A percentile compares a stretch with the other conserved stretches of the same genome.
These are phyloP conservation scores for Byasa hedistus DNA, from an alignment of 2,888 invertebrate species.

Conservation along the genomic window DNA sequence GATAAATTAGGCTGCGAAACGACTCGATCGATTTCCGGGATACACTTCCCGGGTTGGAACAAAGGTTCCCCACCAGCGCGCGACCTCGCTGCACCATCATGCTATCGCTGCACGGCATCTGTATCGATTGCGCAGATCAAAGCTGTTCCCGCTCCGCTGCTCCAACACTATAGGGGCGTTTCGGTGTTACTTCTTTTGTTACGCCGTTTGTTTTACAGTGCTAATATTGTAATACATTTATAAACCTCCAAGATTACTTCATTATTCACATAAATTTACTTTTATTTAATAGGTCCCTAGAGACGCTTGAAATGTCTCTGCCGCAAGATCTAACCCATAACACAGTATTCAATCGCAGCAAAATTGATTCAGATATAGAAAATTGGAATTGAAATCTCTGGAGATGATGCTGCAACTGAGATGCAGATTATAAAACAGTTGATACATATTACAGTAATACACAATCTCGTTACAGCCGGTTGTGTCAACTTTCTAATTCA, in stretches of 20 bases:
- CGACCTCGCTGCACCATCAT: slow-evolving; percentile 20
- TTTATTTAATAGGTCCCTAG: no score
- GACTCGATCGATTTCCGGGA: slow-evolving; percentile 51
- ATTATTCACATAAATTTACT: no score
- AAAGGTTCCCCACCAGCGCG: slow-evolving; percentile 26
- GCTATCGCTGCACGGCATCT: neutral
- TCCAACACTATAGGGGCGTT: slow-evolving; percentile 1
- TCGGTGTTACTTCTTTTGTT: slow-evolving; percentile 8
- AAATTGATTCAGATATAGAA: no score
- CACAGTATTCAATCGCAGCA: no score
- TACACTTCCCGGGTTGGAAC: slow-evolving; percentile 42
- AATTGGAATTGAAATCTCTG: no score
- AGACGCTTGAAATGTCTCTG: no score
- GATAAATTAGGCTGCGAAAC: slow-evolving; percentile 10
- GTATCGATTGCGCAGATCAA: neutral
- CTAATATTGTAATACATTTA: no score
- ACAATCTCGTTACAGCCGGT: slow-evolving; percentile 5
- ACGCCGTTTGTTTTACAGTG: no score
- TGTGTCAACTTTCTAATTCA: slow-evolving; percentile 22
- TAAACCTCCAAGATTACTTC: no score
- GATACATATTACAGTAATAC: neutral
- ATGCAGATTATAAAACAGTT: neutral
- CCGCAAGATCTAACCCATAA: no score
- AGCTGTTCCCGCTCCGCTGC: slow-evolving; percentile 11
- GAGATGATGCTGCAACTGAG: neutral